Conservation (phyloP, 2,888 invertebrate species). For the Drosophila borborema region DNA sequence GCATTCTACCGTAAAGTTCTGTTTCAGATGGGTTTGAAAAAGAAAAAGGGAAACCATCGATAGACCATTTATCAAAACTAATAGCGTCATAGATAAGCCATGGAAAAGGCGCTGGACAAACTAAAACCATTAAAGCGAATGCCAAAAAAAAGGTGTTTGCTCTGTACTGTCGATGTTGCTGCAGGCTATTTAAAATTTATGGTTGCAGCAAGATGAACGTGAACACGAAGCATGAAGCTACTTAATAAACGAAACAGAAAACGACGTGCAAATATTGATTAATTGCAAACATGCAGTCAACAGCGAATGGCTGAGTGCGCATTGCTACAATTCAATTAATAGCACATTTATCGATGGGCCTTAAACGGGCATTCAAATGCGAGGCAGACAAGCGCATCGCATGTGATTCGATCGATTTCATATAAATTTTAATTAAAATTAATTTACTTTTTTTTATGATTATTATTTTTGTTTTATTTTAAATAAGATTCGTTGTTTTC, state of each 20-base stretch:
- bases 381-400: not conserved
- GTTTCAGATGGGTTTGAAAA: not conserved
- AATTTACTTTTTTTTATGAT: not conserved
- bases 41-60: constrained; percentile 34
- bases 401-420: not conserved
- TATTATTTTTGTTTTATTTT: not conserved
- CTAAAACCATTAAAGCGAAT: constrained; percentile 51
- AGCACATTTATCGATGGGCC: constrained; percentile 45
- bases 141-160: constrained; percentile 13
- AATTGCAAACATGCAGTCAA: constrained; percentile 33
- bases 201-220: constrained; percentile 11
- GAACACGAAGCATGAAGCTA: not conserved
- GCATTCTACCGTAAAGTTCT: not conserved
- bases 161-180: not conserved
- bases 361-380: not conserved
- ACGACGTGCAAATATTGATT: constrained; percentile 32
- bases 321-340: constrained; percentile 43
- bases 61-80: constrained; percentile 71
- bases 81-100: constrained; percentile 59
- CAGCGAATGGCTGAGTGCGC: not conserved
- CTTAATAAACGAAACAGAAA: constrained; percentile 38
- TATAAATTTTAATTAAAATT: constrained; percentile 1
- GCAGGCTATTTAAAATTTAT: constrained; percentile 36
- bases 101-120: constrained; percentile 26
- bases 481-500: not conserved